phyloP scores from a whole-genome alignment of 2,888 invertebrate genomes.

The Macaria liturata region DNA sequence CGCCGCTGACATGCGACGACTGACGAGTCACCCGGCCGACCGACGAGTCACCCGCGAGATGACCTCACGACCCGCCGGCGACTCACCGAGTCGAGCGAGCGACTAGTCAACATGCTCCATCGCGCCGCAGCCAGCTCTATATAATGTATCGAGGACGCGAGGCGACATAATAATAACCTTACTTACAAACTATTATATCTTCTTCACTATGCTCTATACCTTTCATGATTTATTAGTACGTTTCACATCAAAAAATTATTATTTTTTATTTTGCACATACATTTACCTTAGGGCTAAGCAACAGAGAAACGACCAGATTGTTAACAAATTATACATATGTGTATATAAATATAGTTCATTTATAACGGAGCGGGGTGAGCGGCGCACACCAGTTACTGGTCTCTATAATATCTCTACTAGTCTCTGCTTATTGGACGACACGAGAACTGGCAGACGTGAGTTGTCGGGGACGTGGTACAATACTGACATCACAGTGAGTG shows the following conservation, averaged over 20 bases:
- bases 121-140: not conserved
- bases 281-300: constrained; percentile 54
- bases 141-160: constrained; percentile 22
- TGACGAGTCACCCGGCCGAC: constrained; percentile 1
- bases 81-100: constrained; percentile 18
- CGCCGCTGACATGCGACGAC: not conserved
- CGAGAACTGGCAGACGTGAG: too few relatives aligned
- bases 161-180: constrained; percentile 31
- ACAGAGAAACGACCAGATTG: constrained; percentile 43
- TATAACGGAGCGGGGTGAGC: too few relatives aligned
- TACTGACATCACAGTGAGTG: too few relatives aligned
- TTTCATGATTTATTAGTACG: constrained; percentile 52
- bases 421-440: too few relatives aligned
- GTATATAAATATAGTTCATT: constrained; percentile 1
- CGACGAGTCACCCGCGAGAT: not conserved
- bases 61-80: constrained; percentile 1
- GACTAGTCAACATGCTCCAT: constrained; percentile 2
- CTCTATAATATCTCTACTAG: too few relatives aligned
- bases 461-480: too few relatives aligned
- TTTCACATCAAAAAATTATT: constrained; percentile 62
- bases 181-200: constrained; percentile 36
- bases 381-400: too few relatives aligned
- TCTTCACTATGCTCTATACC: constrained; percentile 34
- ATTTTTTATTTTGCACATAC: constrained; percentile 45
- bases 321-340: constrained; percentile 22